Percentiles rank a stretch among this genome's conserved stretches.
phyloP scores from a whole-genome alignment of 2,113 vertebrate genomes.

The Protomyctophum bolini region DNA sequence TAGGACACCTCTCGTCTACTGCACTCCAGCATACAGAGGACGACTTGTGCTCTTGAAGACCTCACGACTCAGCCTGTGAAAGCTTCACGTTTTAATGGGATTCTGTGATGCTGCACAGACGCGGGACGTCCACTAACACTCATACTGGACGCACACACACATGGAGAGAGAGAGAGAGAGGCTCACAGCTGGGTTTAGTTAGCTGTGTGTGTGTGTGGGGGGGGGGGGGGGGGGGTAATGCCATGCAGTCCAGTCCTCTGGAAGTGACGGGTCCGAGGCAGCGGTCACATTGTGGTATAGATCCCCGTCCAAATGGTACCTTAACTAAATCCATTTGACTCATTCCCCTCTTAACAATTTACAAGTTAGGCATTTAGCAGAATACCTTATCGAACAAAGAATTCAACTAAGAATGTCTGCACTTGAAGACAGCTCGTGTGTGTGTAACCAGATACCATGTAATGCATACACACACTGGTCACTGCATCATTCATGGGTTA shows the following conservation, averaged over 20 bases:
- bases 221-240: too few relatives aligned
- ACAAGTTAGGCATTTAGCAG: too few relatives aligned
- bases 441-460: too few relatives aligned
- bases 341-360: too few relatives aligned
- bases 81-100: slow-evolving; percentile 75
- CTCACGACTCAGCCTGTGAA: slow-evolving; percentile 75
- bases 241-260: slow-evolving; percentile 7
- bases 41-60: slow-evolving; percentile 65
- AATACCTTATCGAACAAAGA: too few relatives aligned
- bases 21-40: too few relatives aligned
- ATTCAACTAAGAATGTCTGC: too few relatives aligned
- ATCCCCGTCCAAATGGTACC: slow-evolving; percentile 8
- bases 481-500: too few relatives aligned
- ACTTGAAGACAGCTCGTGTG: background rate
- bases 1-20: too few relatives aligned
- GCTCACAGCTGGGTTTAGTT: slow-evolving; percentile 56
- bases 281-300: slow-evolving; percentile 40
- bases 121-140: slow-evolving; percentile 66
- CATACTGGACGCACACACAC: slow-evolving; percentile 44
- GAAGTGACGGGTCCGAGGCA: slow-evolving; percentile 36
- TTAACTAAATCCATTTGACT: too few relatives aligned
- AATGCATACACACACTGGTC: too few relatives aligned
- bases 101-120: slow-evolving; percentile 72
- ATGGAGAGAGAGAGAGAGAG: background rate
- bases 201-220: slow-evolving; percentile 36